These are phyloP conservation scores for Lepidocolaptes lacrymiger DNA, from an alignment of 2,797 vertebrate genomes.

Conservation along the genomic window DNA sequence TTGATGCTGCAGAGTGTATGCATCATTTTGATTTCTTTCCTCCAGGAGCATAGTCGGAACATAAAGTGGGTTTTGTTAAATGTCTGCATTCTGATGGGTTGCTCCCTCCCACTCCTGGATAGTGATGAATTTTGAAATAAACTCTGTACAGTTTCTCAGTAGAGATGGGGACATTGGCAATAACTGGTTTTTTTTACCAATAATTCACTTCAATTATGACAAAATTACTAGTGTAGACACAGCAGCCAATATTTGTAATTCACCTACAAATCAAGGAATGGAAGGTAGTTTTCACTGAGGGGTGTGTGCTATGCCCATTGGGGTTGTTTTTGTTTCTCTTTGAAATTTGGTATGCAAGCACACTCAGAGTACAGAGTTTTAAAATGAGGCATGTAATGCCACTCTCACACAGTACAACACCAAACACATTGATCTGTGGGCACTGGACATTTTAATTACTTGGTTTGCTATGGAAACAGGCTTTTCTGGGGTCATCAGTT, in stretches of 20 bases:
- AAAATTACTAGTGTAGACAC: not conserved
- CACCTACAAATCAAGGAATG: not conserved
- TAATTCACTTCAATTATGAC: not conserved
- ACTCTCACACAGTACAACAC: constrained; percentile 16
- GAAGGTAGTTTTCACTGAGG: not conserved
- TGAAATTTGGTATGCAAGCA: not conserved
- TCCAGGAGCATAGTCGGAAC: not conserved
- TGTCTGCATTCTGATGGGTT: not conserved
- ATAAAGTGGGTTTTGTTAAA: not conserved
- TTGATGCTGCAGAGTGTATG: not conserved
- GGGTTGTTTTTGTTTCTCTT: constrained; percentile 24
- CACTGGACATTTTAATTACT: not conserved
- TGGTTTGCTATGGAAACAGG: constrained; percentile 35
- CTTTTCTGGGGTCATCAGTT: constrained; percentile 22
- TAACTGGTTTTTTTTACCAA: not conserved
- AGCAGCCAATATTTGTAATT: not conserved
- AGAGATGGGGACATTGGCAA: not conserved
- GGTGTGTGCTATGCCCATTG: constrained; percentile 8
- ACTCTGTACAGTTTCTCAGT: not conserved
- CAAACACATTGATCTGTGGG: not conserved
- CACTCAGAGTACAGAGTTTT: constrained; percentile 12
- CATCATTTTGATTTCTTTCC: not conserved
- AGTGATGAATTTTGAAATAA: not conserved
- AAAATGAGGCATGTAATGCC: constrained; percentile 14
- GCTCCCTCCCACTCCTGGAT: not conserved